A percentile compares a stretch with the other conserved stretches of the same genome.
Evolutionary conservation across 2,113 vertebrate species (phyloP).

Genomic region (Carlito syrichta): DNA sequence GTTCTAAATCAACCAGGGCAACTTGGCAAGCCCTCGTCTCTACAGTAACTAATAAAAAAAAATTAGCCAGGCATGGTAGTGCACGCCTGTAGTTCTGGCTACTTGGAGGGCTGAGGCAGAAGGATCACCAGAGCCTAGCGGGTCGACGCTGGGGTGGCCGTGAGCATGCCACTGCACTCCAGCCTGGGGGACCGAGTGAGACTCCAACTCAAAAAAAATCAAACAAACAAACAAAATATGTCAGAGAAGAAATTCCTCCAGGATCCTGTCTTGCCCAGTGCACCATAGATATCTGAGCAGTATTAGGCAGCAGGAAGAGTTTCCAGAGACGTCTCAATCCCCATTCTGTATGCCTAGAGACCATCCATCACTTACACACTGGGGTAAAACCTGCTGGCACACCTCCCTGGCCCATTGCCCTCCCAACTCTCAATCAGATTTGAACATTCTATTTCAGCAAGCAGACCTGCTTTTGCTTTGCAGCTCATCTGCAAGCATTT

Average conservation of each 20-base stretch:
- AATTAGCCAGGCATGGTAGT: too few species aligned
- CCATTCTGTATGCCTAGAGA: neutral
- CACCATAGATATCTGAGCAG: neutral
- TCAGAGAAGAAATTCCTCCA: constrained; percentile 28
- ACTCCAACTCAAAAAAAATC: too few species aligned
- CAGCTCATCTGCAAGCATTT: neutral
- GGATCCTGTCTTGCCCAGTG: neutral
- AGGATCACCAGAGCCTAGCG: too few species aligned
- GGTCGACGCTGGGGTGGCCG: too few species aligned
- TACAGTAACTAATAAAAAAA: too few species aligned
- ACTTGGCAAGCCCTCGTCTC: too few species aligned
- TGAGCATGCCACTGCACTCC: too few species aligned
- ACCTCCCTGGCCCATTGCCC: neutral
- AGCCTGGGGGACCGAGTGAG: too few species aligned
- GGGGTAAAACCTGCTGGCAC: neutral
- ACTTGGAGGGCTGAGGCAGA: too few species aligned
- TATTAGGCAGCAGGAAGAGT: neutral
- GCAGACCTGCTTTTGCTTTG: constrained; percentile 15
- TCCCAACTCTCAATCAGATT: neutral
- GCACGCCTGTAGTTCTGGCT: too few species aligned
- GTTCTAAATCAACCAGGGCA: too few species aligned
- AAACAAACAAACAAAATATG: too few species aligned
- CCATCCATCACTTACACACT: neutral
- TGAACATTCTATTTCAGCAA: neutral
- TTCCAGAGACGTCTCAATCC: neutral